A percentile compares a stretch with the other conserved stretches of the same genome.
phyloP scores from a whole-genome alignment of 2,888 invertebrate genomes.

The Pyrrhia umbra region DNA sequence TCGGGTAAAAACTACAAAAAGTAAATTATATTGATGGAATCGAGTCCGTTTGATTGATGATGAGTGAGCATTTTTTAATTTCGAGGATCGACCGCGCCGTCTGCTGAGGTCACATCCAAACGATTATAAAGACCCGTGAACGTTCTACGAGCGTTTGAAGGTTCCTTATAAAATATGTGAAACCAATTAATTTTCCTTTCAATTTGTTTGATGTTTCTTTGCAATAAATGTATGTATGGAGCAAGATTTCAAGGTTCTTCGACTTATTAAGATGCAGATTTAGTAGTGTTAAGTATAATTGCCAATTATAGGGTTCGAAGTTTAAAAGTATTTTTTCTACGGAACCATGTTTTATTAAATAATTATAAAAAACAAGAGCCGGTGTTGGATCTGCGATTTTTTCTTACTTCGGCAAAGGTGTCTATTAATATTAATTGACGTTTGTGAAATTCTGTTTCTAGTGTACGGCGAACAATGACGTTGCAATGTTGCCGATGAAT shows the following conservation, averaged over 20 bases:
- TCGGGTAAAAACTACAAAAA: constrained; percentile 89
- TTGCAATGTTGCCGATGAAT: constrained; percentile 72
- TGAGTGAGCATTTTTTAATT: constrained; percentile 90
- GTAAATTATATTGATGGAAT: constrained; percentile 90
- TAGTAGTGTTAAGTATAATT: constrained; percentile 19
- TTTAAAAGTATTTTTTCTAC: constrained; percentile 35
- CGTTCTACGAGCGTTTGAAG: constrained; percentile 58
- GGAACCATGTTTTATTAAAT: constrained; percentile 59
- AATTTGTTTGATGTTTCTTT: constrained; percentile 60
- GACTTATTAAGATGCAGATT: constrained; percentile 49
- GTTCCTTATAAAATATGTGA: constrained; percentile 63
- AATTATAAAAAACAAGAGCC: constrained; percentile 64
- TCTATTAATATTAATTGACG: constrained; percentile 84
- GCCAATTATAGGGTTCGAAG: background rate
- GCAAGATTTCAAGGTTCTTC: constrained; percentile 55
- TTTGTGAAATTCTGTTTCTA: constrained; percentile 73
- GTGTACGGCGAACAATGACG: constrained; percentile 80
- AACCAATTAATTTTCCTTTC: constrained; percentile 64
- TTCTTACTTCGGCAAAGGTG: constrained; percentile 72
- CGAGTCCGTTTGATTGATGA: constrained; percentile 89
- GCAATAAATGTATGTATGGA: constrained; percentile 45
- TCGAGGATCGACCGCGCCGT: constrained; percentile 82
- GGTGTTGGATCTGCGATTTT: constrained; percentile 65
- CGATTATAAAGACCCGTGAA: constrained; percentile 63
- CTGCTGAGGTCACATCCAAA: constrained; percentile 76